A percentile compares a stretch with the other conserved stretches of the same genome.
These are phyloP conservation scores for Nemopilema nomurai DNA, from an alignment of 30 jellyfish, hydroid and myxozoan species.

Conservation along the genomic window DNA sequence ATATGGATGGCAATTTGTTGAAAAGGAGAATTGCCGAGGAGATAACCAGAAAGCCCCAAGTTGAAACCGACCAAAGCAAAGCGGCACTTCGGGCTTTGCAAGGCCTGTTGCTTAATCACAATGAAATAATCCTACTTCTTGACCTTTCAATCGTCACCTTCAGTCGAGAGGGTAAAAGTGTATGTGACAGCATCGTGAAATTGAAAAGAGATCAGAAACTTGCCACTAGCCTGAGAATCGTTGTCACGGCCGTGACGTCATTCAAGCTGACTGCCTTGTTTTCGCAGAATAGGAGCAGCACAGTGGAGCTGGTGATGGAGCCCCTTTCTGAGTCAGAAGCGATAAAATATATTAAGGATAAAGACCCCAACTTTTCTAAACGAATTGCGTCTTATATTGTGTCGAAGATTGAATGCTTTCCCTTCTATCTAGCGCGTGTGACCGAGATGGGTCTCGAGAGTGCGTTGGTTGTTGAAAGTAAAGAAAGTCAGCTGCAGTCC, in stretches of 20 bases:
- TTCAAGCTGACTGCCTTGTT: conserved; percentile 29
- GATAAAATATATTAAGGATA: conserved; percentile 1
- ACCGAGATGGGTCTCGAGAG: conserved; percentile 31
- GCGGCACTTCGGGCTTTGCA: neutral
- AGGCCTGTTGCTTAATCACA: conserved; percentile 19
- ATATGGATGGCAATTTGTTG: conserved; percentile 10
- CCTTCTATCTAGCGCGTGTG: conserved; percentile 14
- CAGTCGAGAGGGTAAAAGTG: conserved; percentile 6
- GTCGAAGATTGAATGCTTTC: conserved; percentile 41
- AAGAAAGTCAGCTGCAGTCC: conserved; percentile 27
- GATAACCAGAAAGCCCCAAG: conserved; percentile 10
- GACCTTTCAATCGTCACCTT: conserved; percentile 32
- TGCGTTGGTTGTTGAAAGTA: conserved; percentile 31
- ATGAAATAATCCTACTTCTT: conserved; percentile 23
- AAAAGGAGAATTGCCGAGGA: conserved; percentile 17
- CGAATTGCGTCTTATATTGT: conserved; percentile 29
- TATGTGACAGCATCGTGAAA: neutral
- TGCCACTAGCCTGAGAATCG: neutral
- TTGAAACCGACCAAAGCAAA: conserved; percentile 2
- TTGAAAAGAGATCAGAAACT: conserved; percentile 5
- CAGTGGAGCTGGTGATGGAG: conserved; percentile 12
- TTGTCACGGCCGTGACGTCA: conserved; percentile 23
- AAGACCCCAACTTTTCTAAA: conserved; percentile 23
- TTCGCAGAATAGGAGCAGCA: neutral
- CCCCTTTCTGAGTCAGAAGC: conserved; percentile 28